Conservation (phyloP, 2,888 invertebrate genomes). For the Brenthis hecate region DNA sequence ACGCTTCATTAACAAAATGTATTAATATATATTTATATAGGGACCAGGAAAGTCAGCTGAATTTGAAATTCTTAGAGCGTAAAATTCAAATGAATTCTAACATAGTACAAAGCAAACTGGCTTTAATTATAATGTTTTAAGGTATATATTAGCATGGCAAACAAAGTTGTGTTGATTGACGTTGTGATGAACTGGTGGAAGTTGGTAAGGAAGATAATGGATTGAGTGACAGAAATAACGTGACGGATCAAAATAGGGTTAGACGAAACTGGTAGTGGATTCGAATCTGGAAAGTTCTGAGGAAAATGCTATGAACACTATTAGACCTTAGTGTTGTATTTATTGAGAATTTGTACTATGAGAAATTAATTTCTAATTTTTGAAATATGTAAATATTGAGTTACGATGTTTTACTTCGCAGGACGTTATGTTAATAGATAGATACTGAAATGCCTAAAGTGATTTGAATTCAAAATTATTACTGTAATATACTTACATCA, state of each 20-base stretch:
- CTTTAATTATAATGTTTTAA: constrained; percentile 39
- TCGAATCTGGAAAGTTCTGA: not conserved
- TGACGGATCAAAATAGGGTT: constrained; percentile 1
- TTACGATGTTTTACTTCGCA: no score
- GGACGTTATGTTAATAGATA: no score
- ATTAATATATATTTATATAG: constrained; percentile 15
- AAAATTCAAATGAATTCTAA: constrained; percentile 38
- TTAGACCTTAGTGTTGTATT: no score
- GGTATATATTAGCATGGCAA: constrained; percentile 33
- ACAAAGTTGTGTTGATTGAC: constrained; percentile 22
- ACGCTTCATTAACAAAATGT: constrained; percentile 23
- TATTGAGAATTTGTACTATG: no score
- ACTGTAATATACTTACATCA: no score
- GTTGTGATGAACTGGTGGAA: constrained; percentile 26
- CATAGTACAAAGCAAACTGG: constrained; percentile 29
- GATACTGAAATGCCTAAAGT: no score
- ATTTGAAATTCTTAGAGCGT: constrained; percentile 35
- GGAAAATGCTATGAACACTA: no score
- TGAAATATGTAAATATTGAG: no score
- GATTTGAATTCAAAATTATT: no score
- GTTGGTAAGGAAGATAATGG: constrained; percentile 16
- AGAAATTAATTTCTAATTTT: no score
- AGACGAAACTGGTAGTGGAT: not conserved
- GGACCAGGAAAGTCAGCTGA: constrained; percentile 20
- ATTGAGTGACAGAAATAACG: constrained; percentile 23